Evolutionary conservation across 2,797 vertebrate species (phyloP), one percentile per base, ranked within the genome.

Genomic region (Cossypha polioptera): DNA sequence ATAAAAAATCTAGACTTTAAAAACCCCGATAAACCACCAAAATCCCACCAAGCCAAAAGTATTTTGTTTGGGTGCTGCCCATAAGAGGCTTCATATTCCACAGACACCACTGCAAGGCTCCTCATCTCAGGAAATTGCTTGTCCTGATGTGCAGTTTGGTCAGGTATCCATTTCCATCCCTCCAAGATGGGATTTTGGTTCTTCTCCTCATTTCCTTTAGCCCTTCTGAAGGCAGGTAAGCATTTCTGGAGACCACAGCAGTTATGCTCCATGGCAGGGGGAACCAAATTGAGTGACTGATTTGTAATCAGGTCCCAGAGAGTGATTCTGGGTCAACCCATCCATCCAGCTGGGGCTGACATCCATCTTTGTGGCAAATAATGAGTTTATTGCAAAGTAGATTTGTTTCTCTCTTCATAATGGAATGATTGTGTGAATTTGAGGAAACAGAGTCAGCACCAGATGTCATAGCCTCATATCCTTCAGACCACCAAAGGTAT

Each of bases 161-260:
- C 1, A 6, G 42, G 21, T 48, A 29, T 35, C 21, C 0, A 0
- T 57, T 92, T 81, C 16, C 7, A 2, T 71, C 36, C 33, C 25
- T 90, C 38, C 36, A 24, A 16, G 42, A 53, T 21, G 36, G 55
- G 51, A 28, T 53, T 86, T 93, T 50, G 10, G 10, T 76, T 92
- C 35, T 29, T 76, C 10, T 82, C 11, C 1, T 59, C 3, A 0
- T 66, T 90, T 17, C 14, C n/a, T 65, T n/a, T 33, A 43, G 33
- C 28, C 50, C 13, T 66, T 19, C 66, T 61, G 47, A 54, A 86
- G 45, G 28, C 71, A 81, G 26, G 13, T 17, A 29, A 50, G 45
- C 4, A 0, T 68, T 81, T 72, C 53, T 61, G 50, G 47, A 59
- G 57, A 62, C 13, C 53, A 50, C 14, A 58, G 24, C 40, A 38